phyloP scores from a whole-genome alignment of 2,797 vertebrate species.

The Numenius phaeopus region DNA sequence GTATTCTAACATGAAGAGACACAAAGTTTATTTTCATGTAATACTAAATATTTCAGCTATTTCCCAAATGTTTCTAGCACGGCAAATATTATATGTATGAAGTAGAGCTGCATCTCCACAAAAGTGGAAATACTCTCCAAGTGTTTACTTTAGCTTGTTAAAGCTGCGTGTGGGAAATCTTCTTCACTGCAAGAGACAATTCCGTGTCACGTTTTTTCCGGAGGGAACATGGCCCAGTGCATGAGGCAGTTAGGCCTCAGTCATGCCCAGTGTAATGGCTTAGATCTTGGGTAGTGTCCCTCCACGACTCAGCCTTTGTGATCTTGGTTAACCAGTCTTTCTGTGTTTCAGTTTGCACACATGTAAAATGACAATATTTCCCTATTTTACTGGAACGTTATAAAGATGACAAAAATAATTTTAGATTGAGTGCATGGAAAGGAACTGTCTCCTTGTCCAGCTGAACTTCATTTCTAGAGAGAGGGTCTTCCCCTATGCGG shows the following conservation, averaged over 20 bases:
- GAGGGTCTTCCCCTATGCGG: not conserved
- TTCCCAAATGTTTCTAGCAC: not conserved
- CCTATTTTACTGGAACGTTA: not conserved
- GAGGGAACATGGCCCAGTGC: not conserved
- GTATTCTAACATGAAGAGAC: not conserved
- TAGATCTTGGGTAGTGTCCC: not conserved
- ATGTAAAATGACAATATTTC: not conserved
- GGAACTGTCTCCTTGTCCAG: not conserved
- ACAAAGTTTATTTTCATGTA: not conserved
- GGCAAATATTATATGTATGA: not conserved
- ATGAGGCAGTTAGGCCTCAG: not conserved
- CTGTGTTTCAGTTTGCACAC: not conserved
- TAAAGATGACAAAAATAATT: not conserved
- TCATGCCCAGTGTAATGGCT: not conserved
- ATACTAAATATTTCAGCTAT: not conserved
- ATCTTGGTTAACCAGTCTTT: not conserved
- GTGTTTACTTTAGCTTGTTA: not conserved
- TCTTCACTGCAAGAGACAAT: not conserved
- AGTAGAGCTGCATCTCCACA: not conserved
- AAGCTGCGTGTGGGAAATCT: not conserved
- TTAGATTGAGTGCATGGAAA: accelerated
- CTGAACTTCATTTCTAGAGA: not conserved
- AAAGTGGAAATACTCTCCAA: not conserved
- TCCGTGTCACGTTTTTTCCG: accelerated
- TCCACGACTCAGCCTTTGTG: not conserved